Base-by-base conservation (phyloP, 2,797 vertebrate genomes). In the Geotria australis region DNA sequence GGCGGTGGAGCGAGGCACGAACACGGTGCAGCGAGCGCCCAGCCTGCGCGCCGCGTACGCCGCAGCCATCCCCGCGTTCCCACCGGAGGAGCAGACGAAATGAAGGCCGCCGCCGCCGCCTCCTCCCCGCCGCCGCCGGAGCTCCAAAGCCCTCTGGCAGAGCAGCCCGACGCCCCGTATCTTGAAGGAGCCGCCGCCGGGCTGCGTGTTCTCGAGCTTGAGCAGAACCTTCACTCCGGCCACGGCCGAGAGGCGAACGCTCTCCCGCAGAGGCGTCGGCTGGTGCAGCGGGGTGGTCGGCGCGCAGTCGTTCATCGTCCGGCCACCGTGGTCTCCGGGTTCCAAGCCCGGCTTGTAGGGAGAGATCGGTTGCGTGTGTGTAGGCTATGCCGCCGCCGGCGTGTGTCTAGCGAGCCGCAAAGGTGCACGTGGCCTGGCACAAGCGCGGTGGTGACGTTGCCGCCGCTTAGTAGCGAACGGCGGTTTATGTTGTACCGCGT, bases 11-110 rank as follows among this genome's bases (percentile, higher is more conserved):
- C 69, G 68, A 2, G 77, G 76, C 47, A 79, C 61, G 4, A 78
- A 56, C 46, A 79, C 71, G 11, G 71, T 77, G 56, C 74, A 74
- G 2, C 75, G 70, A 2, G 75, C 57, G 8, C 68, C 64, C 62
- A 79, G 73, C 60, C 73, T 74, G 51, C 70, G 66, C 59, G 76
- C 74, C 7, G 60, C 72, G 8, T 73, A 79, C 24, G 73, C 75
- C 14, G 72, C 68, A 56, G 77, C 77, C 69, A 79, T 66, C 6
- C 76, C 77, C 24, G 77, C 77, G 15, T 79, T 79, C 6, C 60
- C 60, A 14, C 60, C 60, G 58, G 57, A 9, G 57, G 9, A 11
- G 24, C 8, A 53, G 56, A 24, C 11, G 6, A 24, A 24, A 24
- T 24, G 24, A 24, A 24, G 24, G 24, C 24, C 24, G 5, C 24